These are phyloP conservation scores for Oeneis ivallda DNA, from an alignment of 2,888 invertebrate genomes.

Conservation along the genomic window DNA sequence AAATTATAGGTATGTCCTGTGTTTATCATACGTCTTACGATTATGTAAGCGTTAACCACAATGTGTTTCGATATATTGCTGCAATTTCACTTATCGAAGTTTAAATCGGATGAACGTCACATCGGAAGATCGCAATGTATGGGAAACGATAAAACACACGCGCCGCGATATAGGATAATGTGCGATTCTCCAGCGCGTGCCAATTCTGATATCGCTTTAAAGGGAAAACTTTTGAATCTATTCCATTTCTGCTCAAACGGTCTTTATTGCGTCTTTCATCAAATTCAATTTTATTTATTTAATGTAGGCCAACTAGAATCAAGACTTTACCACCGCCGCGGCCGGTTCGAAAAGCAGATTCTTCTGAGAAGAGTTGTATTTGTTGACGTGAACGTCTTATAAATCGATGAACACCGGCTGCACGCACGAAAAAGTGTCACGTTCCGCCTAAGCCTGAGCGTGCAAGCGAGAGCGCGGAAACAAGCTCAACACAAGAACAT, in stretches of 20 bases:
- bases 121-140: constrained; percentile 37
- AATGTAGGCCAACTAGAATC: too few species aligned
- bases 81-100: constrained; percentile 22
- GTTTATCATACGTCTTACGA: neutral
- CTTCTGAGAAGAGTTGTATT: too few species aligned
- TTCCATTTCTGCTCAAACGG: constrained; percentile 5
- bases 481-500: too few species aligned
- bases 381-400: too few species aligned
- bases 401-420: too few species aligned
- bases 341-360: too few species aligned
- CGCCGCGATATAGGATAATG: constrained; percentile 36
- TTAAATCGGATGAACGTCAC: constrained; percentile 30
- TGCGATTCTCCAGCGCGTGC: constrained; percentile 36
- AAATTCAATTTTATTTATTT: too few species aligned
- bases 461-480: too few species aligned
- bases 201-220: constrained; percentile 33
- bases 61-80: constrained; percentile 14
- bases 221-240: constrained; percentile 19
- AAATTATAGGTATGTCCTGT: too few species aligned
- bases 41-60: constrained; percentile 5
- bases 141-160: constrained; percentile 37
- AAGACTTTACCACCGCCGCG: too few species aligned
- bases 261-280: constrained; percentile 14
- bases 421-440: too few species aligned
- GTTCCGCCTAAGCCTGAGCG: too few species aligned